Conservation (phyloP, 2,113 vertebrate species). For the Cathartes aura region DNA sequence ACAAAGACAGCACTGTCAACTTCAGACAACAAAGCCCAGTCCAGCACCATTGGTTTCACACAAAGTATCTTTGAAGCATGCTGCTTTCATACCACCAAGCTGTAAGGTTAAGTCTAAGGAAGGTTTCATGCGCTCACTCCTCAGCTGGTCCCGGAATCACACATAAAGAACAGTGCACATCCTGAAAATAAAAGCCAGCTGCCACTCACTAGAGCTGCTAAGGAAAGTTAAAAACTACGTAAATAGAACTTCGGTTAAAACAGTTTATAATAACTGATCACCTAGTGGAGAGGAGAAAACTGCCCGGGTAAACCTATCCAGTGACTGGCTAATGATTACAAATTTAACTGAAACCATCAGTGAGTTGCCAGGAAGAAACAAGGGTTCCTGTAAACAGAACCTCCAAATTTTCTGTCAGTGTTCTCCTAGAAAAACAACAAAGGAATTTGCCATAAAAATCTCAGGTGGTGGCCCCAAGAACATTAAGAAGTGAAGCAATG, state of each 20-base stretch:
- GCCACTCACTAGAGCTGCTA: neutral
- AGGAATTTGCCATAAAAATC: neutral
- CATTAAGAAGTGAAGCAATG: neutral
- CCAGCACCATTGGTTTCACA: slow-evolving; percentile 55
- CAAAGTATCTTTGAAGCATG: slow-evolving; percentile 46
- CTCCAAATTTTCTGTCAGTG: neutral
- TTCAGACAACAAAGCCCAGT: slow-evolving; percentile 58
- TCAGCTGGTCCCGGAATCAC: slow-evolving; percentile 40
- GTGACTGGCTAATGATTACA: neutral
- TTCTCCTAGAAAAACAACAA: neutral
- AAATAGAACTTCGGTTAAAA: neutral
- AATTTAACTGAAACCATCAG: neutral
- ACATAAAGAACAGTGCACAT: slow-evolving; percentile 33
- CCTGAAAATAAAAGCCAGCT: slow-evolving; percentile 54
- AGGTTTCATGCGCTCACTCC: slow-evolving; percentile 15
- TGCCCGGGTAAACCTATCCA: slow-evolving; percentile 22
- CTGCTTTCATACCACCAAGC: slow-evolving; percentile 25
- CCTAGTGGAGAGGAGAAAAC: neutral
- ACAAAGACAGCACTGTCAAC: slow-evolving; percentile 53
- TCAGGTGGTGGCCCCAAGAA: neutral
- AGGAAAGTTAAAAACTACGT: neutral
- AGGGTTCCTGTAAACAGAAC: neutral
- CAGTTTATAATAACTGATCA: neutral
- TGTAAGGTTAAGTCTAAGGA: slow-evolving; percentile 40
- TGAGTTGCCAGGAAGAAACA: neutral